Percentiles rank a stretch among this genome's conserved stretches.
phyloP scores from a whole-genome alignment of 2,113 vertebrate species.

The Neopipo cinnamomea region DNA sequence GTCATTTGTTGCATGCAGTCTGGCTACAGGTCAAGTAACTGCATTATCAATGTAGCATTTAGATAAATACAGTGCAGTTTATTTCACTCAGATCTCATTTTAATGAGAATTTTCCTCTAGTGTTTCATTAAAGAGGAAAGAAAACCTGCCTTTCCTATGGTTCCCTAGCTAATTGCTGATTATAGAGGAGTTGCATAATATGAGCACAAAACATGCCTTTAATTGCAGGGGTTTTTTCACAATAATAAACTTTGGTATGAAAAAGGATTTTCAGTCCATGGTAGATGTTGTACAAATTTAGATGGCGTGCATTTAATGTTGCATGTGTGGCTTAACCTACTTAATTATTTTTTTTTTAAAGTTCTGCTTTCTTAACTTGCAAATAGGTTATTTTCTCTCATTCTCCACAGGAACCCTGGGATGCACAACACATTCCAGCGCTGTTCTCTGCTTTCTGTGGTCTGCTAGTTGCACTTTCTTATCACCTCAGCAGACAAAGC shows the following conservation, averaged over 20 bases:
- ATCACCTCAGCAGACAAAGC: conserved; percentile 96
- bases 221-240: neutral
- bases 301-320: neutral
- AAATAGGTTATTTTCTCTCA: conserved; percentile 31
- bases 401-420: conserved; percentile 88
- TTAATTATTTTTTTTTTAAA: neutral
- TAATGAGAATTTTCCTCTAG: neutral
- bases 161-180: conserved; percentile 19
- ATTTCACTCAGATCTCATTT: neutral
- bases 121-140: neutral
- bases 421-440: conserved; percentile 91
- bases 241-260: neutral
- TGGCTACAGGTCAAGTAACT: neutral
- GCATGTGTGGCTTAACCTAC: neutral
- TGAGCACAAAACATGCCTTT: neutral
- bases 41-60: neutral
- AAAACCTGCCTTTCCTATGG: neutral
- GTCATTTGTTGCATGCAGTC: neutral
- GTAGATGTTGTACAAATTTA: neutral
- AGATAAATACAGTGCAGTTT: neutral
- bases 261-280: neutral
- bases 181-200: neutral
- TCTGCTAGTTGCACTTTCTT: conserved; percentile 90
- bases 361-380: neutral
- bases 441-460: conserved; percentile 96